Evolutionary conservation across 2,797 vertebrate genomes (phyloP), one percentile per base, ranked within the genome.

Genomic region (Notolabrus celidotus): DNA sequence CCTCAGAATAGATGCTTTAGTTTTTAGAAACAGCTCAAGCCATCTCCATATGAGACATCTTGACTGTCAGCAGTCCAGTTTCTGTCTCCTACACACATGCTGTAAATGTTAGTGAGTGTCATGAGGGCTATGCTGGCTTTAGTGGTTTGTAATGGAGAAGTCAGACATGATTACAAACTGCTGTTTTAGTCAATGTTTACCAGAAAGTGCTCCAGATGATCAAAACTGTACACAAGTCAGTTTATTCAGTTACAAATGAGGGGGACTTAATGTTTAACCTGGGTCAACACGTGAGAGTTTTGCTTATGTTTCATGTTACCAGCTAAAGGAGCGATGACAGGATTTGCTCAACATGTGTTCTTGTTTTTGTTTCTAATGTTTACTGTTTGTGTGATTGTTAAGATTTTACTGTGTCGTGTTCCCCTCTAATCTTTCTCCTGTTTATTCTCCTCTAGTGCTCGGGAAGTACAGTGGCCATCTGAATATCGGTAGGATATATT

Each of bases 391-490:
- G 19, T 66, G 20, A 10, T 20, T 25, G 7, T 36, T 15, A 22
- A 49, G 15, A 27, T 49, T 34, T 55, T 11, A 33, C 3, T 61
- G 36, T 41, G 54, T 55, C 53, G 17, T 45, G 19, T 62, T 15
- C 56, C 6, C 60, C 5, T 39, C 52, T 49, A 16, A 67, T 69
- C 16, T 71, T 17, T 58, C 52, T n/a, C 50, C 70, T 14, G 71
- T n/a, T 59, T 31, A 19, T 8, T 81, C 53, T 67, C 57, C 31
- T 89, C 9, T 66, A 95, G 94, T 95, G 87, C 71, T 95, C 52
- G 92, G 92, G 61, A 95, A 95, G 59, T 95, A 95, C 91, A 94
- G 94, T 5, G 71, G 17, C 15, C 93, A 93, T 9, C 90, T 94
- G 56, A 93, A 95, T 31, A 94, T 93, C 52, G 92, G 94, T 95